Evolutionary conservation across 30 jellyfish, hydroid and myxozoan genomes (phyloP).

Genomic region (Clytia hemisphaerica): DNA sequence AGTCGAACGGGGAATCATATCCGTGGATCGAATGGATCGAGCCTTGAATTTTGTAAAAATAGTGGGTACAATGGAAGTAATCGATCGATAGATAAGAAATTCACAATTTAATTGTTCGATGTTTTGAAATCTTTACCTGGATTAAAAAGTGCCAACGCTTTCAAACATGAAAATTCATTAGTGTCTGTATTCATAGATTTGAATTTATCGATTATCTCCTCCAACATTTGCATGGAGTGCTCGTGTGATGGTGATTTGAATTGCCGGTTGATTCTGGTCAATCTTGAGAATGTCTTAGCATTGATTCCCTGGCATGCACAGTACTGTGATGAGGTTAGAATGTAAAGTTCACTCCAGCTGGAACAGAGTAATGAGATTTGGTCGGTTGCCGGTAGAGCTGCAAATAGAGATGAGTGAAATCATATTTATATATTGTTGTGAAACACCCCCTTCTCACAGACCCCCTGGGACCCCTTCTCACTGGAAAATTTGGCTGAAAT

Average conservation of each 20-base stretch:
- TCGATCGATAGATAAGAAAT: not conserved
- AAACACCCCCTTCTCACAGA: too few species aligned
- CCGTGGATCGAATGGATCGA: too few species aligned
- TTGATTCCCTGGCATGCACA: constrained; percentile 76
- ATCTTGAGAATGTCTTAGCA: constrained; percentile 52
- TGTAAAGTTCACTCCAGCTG: constrained; percentile 94
- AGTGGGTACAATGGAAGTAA: not conserved
- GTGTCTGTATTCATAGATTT: constrained; percentile 88
- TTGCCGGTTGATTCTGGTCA: constrained; percentile 20
- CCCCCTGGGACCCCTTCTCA: too few species aligned
- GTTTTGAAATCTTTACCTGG: constrained; percentile 64
- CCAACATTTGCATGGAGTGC: constrained; percentile 76
- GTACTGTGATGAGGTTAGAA: constrained; percentile 87
- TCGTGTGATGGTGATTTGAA: constrained; percentile 27
- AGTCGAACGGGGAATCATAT: not conserved
- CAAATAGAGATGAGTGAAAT: too few species aligned
- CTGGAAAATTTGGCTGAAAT: too few species aligned
- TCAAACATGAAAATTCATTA: constrained; percentile 92
- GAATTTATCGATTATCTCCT: constrained; percentile 87
- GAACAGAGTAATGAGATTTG: constrained; percentile 87
- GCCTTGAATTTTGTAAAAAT: too few species aligned
- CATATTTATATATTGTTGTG: too few species aligned
- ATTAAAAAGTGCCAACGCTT: constrained; percentile 86
- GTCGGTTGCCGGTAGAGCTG: constrained; percentile 87
- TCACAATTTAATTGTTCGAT: not conserved